phyloP scores from a whole-genome alignment of 2,113 vertebrate genomes.

The cat (Felis catus) region F.catus_Fca126_mat1.0 CM031419.1:109866501-109867000 shows the following conservation, averaged over 20 bases:
- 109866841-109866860: background rate
- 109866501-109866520: background rate
- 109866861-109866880: no score
- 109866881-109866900: no score
- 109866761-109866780: background rate
- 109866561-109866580: background rate
- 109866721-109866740: background rate
- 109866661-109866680: background rate
- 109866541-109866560: background rate
- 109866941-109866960: background rate
- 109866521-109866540: background rate
- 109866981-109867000: background rate
- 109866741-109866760: background rate
- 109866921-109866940: background rate
- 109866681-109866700: background rate
- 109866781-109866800: background rate
- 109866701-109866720: background rate
- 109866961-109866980: background rate
- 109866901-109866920: background rate
- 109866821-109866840: background rate
- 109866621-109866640: background rate
- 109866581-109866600: background rate
- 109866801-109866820: background rate
- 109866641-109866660: background rate
- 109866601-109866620: background rate